phyloP scores from a whole-genome alignment of 2,113 vertebrate genomes.

The Corvus hawaiiensis region DNA sequence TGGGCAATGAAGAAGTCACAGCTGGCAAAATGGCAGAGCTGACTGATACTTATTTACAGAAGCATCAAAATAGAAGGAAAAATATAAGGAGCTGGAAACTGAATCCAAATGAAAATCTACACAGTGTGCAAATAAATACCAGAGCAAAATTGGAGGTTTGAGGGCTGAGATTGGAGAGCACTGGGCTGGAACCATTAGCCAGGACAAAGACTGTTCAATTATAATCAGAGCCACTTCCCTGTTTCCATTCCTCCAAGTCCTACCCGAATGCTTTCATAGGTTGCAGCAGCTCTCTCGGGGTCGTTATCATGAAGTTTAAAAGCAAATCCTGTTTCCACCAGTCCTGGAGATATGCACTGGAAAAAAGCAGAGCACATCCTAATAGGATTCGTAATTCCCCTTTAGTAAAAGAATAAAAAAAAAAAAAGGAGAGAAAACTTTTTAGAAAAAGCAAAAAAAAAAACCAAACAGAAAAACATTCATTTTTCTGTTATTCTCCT shows the following conservation, averaged over 20 bases:
- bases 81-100: not conserved
- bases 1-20: not conserved
- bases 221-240: not conserved
- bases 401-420: not conserved
- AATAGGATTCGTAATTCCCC: constrained; percentile 40
- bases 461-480: not conserved
- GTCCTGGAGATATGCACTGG: constrained; percentile 93
- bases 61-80: not conserved
- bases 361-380: constrained; percentile 59
- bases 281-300: constrained; percentile 88
- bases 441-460: not conserved
- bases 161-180: not conserved
- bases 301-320: constrained; percentile 91
- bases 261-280: constrained; percentile 93
- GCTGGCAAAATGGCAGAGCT: not conserved
- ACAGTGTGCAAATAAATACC: not conserved
- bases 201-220: not conserved
- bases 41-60: not conserved
- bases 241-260: constrained; percentile 10
- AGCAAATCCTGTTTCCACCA: constrained; percentile 94
- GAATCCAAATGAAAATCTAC: not conserved
- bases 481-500: not conserved
- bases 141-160: not conserved
- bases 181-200: not conserved
- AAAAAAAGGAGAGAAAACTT: not conserved